Evolutionary conservation across 2,888 invertebrate species (phyloP), one percentile per base, ranked within the genome.

Genomic region (Bhutanitis thaidina): DNA sequence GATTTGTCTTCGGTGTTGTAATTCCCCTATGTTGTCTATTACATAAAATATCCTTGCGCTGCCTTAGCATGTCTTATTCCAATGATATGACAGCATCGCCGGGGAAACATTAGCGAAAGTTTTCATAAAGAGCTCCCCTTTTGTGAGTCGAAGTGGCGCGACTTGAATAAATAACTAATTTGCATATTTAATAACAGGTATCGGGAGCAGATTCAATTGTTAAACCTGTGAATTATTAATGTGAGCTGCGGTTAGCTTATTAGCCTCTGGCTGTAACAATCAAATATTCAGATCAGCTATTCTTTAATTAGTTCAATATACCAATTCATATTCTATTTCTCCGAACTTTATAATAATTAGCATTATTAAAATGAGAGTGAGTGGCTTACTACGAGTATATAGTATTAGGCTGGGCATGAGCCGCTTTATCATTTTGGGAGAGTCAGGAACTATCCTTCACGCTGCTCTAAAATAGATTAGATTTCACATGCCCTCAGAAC

Each of bases 161-260:
- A 67, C 69, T 82, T 85, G 82, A 85, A 86, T 86, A 87, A 86
- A 87, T 87, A 84, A 87, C 77, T 82, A 65, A 86, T 87, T 86
- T 87, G 68, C 84, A 87, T 87, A 80, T 81, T 81, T 87, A 85
- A 85, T 85, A 81, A 80, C 85, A 80, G 80, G 82, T 84, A 80
- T 81, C 77, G 74, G 66, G 73, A 56, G 71, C 62, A 57, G 74
- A 76, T 84, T 80, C 80, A 81, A 83, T 85, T 84, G 85, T 78
- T 72, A 62, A 71, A 71, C 68, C 68, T 69, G 62, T 79, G 76
- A 79, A 85, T 85, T 79, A 82, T 83, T 80, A 84, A 83, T 72
- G 67, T 64, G 57, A 51, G 49, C 58, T 65, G 62, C 61, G 71
- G 70, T 71, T 77, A 73, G 74, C 67, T 74, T 75, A 73, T 81